Conservation (phyloP, 2,113 vertebrate species). For the Nothobranchius kuhntae region DNA sequence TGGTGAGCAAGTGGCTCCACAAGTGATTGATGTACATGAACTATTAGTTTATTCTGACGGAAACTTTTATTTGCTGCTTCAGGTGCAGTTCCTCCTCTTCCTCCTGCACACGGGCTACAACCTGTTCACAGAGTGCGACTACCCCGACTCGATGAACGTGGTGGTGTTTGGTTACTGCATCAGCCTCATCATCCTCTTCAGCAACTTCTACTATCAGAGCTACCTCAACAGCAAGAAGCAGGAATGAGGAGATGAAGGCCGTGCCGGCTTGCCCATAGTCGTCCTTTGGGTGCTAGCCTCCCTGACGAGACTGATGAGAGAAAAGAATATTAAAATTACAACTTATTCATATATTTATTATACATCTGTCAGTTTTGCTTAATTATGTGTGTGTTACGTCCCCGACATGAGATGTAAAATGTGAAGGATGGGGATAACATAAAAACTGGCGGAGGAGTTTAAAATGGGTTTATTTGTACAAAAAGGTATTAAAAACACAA, state of each 20-base stretch:
- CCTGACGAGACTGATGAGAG: too few species aligned
- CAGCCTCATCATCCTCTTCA: slow-evolving; percentile 79
- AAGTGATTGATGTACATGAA: not conserved
- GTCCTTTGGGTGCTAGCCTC: too few species aligned
- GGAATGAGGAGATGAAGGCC: slow-evolving; percentile 16
- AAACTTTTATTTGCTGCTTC: slow-evolving; percentile 17
- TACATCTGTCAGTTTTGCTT: too few species aligned
- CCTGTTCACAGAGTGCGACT: slow-evolving; percentile 77
- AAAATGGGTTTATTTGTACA: too few species aligned
- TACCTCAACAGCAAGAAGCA: slow-evolving; percentile 74
- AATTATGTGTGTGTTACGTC: too few species aligned
- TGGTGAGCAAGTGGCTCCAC: slow-evolving; percentile 68
- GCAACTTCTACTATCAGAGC: slow-evolving; percentile 77
- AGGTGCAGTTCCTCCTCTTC: slow-evolving; percentile 81
- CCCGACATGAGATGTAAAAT: too few species aligned
- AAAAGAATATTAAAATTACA: too few species aligned
- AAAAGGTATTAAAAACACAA: too few species aligned
- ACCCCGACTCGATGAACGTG: slow-evolving; percentile 73
- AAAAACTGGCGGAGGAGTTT: too few species aligned
- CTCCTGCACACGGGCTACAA: slow-evolving; percentile 76
- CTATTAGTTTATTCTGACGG: not conserved
- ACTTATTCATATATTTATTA: too few species aligned
- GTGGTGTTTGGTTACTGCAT: slow-evolving; percentile 73
- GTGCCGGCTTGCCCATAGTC: too few species aligned
- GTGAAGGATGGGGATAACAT: too few species aligned